These are phyloP conservation scores for Brienomyrus brachyistius DNA, from an alignment of 2,113 vertebrate species.

Conservation along the genomic window DNA sequence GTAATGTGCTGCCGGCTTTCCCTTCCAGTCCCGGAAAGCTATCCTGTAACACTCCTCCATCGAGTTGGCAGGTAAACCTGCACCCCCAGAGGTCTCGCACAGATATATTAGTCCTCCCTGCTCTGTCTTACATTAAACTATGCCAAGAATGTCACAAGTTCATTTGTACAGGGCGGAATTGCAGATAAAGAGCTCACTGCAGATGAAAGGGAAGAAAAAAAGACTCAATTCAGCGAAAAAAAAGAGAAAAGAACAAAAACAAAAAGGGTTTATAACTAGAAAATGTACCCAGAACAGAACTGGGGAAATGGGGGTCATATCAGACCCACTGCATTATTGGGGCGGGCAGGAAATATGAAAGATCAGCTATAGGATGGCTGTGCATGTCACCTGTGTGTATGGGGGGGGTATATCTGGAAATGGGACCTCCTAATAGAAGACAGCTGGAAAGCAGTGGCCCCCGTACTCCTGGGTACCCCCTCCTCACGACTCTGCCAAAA, in stretches of 20 bases:
- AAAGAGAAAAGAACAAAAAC: neutral
- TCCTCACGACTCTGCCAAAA: neutral
- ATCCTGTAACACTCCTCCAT: neutral
- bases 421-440: conserved; percentile 43
- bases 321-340: conserved; percentile 19
- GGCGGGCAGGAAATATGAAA: neutral
- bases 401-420: conserved; percentile 31
- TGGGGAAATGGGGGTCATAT: conserved; percentile 46
- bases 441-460: conserved; percentile 51
- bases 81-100: neutral
- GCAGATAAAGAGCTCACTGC: conserved; percentile 20
- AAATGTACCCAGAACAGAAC: conserved; percentile 34
- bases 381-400: conserved; percentile 54
- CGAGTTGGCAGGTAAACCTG: neutral
- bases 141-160: conserved; percentile 25
- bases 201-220: neutral
- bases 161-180: conserved; percentile 11
- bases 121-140: neutral
- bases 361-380: conserved; percentile 31
- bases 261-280: conserved; percentile 34
- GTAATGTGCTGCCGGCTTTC: neutral
- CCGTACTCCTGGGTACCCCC: conserved; percentile 14
- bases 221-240: neutral
- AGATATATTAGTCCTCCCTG: neutral
- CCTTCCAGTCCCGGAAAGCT: neutral